Percentiles rank a stretch among this genome's conserved stretches.
phyloP scores from a whole-genome alignment of 2,113 vertebrate genomes.

The Conger conger region DNA sequence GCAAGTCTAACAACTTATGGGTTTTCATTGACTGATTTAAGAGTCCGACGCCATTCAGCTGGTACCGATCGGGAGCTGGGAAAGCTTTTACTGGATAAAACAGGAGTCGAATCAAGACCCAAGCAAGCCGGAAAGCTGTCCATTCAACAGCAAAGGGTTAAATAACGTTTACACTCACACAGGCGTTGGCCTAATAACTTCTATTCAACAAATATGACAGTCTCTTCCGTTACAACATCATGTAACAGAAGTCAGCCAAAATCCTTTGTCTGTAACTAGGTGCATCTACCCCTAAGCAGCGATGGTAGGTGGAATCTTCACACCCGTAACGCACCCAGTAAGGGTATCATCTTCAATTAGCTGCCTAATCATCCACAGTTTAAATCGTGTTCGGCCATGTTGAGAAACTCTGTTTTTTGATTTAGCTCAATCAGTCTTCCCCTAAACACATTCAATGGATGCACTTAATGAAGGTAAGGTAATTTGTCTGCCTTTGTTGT shows the following conservation, averaged over 20 bases:
- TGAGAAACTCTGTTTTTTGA: neutral
- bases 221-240: neutral
- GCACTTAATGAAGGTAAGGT: neutral
- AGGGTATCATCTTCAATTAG: conserved; percentile 1
- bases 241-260: neutral
- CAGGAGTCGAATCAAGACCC: too few relatives aligned
- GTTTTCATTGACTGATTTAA: neutral
- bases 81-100: too few relatives aligned
- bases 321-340: neutral
- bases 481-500: neutral
- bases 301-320: neutral
- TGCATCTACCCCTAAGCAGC: neutral
- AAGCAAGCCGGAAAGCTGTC: too few relatives aligned
- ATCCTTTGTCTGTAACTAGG: neutral
- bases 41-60: too few relatives aligned
- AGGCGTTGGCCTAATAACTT: neutral
- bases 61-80: too few relatives aligned
- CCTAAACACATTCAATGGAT: neutral
- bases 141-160: too few relatives aligned
- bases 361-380: conserved; percentile 3
- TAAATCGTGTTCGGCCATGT: neutral
- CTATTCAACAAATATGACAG: neutral
- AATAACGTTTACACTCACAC: too few relatives aligned
- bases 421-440: conserved; percentile 6
- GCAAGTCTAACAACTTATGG: neutral